Evolutionary conservation across 23 tunicate genomes (phyloP).

Genomic region (Clavelina lepadiformis): DNA sequence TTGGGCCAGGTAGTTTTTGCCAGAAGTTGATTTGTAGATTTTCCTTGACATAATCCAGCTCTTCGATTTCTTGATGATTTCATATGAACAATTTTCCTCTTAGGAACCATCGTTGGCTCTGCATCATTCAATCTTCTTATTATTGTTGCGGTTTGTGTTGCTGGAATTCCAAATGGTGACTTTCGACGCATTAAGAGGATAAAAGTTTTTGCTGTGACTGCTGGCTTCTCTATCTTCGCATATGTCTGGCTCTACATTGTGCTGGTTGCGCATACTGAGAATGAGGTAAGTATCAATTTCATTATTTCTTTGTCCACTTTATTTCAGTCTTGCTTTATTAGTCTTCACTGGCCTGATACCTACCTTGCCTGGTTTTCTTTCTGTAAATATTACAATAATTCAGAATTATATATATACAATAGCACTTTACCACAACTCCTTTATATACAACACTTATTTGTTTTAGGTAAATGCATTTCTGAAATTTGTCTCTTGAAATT

Average conservation of each 20-base stretch:
- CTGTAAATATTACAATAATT: too few relatives aligned
- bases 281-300: slow-evolving; percentile 51
- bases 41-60: neutral
- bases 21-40: too few relatives aligned
- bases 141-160: slow-evolving; percentile 82
- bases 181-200: slow-evolving; percentile 34
- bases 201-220: slow-evolving; percentile 82
- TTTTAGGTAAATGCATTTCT: too few relatives aligned
- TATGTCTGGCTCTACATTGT: slow-evolving; percentile 87
- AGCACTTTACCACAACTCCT: too few relatives aligned
- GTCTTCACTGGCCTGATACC: neutral
- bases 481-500: too few relatives aligned
- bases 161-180: slow-evolving; percentile 83
- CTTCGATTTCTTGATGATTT: neutral
- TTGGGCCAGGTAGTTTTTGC: slow-evolving; percentile 70
- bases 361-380: neutral
- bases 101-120: slow-evolving; percentile 97
- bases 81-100: too few relatives aligned
- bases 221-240: slow-evolving; percentile 80
- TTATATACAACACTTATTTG: too few relatives aligned
- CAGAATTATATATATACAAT: too few relatives aligned
- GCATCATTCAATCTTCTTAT: slow-evolving; percentile 97
- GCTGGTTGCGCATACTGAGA: slow-evolving; percentile 29
- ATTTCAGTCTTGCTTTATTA: neutral
- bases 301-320: neutral